Base-by-base conservation (phyloP, 2,797 vertebrate species). In the Dipus sagitta region DNA sequence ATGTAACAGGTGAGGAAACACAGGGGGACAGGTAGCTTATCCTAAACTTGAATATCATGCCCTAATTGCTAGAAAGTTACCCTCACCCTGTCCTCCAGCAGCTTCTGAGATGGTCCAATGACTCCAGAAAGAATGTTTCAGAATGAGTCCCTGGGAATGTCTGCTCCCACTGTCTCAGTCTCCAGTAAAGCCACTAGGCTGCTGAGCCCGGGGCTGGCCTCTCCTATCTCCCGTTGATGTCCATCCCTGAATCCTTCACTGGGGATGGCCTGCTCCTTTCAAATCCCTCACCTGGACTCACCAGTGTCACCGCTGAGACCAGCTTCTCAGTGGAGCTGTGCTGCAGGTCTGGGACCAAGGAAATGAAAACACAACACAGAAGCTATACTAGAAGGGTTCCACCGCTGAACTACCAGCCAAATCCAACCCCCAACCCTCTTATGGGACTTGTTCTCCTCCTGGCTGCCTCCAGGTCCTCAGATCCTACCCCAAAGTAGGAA, bases 1-100 rank as follows among this genome's bases (percentile, higher is more conserved):
- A 18, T 42, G 82, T 82, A 92, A 94, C 38, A 58, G 88, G 47
- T 75, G 32, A 64, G 85, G 78, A 88, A 88, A 74, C 20, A 58
- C 76, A 88, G 54, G 32, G 9, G 68, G 52, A 65, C 58, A 75
- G 30, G 54, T 3, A 21, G 10, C 62, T 91, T 8, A 10, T 74
- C 76, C 17, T 78, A 71, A 26, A 58, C 71, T 5, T 6, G 12
- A n/a, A 93, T 65, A 83, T 14, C 15, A 5, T 21, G 4, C 34
- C 72, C 28, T 79, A 58, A 65, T 11, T 71, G 52, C 47, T 70
- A 4, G 72, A 86, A 52, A 81, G 30, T 17, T 58, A 81, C 13
- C 65, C 76, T 79, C 62, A 54, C 4, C 58, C 26, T 32, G 26
- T 54, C 65, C 86, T 93, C 64, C 15, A 58, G 52, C 76, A 70